A percentile compares a stretch with the other conserved stretches of the same genome.
Conservation (phyloP, 35 echinoderm and acorn worm species). For the Lytechinus pictus region DNA sequence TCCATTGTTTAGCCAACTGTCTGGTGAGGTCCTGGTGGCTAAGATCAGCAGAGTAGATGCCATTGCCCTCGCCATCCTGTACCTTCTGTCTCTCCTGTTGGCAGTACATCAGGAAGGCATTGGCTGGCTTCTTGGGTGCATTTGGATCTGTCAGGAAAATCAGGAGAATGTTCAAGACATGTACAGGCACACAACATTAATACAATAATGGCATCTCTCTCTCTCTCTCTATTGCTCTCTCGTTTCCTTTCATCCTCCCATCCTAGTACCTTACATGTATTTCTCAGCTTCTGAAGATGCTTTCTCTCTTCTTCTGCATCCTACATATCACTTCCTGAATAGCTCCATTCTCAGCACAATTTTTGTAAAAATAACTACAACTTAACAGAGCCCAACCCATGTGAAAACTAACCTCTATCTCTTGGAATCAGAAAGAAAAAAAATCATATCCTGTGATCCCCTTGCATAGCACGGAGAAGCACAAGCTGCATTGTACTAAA, state of each 20-base stretch:
- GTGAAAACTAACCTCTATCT: too few species aligned
- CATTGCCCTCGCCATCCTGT: slow-evolving; percentile 41
- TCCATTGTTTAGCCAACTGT: slow-evolving; percentile 92
- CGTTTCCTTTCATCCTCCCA: background rate
- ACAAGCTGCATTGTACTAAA: too few species aligned
- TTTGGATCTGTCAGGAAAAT: slow-evolving; percentile 73
- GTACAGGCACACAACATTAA: background rate
- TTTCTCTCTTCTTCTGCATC: background rate
- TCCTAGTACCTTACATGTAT: too few species aligned
- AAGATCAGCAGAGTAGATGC: slow-evolving; percentile 62
- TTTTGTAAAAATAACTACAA: background rate
- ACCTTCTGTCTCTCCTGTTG: slow-evolving; percentile 78
- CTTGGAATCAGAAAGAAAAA: too few species aligned
- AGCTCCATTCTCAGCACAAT: background rate
- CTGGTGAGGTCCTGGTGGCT: slow-evolving; percentile 92
- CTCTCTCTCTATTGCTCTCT: background rate
- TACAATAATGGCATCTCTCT: background rate
- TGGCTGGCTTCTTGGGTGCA: slow-evolving; percentile 97
- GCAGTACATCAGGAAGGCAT: slow-evolving; percentile 99
- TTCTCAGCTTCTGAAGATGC: too few species aligned
- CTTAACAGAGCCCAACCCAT: too few species aligned
- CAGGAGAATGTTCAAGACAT: background rate
- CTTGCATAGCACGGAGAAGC: too few species aligned
- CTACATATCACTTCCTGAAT: background rate
- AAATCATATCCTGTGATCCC: too few species aligned